Evolutionary conservation across 1,140 invertebrate genomes (phyloP).

Genomic region (Spodoptera litura): DNA sequence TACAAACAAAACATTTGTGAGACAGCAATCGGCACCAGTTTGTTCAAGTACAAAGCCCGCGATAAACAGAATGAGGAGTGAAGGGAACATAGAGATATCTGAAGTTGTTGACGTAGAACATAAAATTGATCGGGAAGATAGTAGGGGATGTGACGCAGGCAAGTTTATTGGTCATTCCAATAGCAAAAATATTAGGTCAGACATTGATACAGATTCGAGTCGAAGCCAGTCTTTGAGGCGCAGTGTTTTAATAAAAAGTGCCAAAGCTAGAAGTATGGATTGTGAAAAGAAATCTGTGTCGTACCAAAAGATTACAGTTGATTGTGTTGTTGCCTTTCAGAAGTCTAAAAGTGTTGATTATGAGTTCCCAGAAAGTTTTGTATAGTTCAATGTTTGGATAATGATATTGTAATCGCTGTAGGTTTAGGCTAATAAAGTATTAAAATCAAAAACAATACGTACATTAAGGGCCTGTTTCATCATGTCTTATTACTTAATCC

Average conservation of each 20-base stretch:
- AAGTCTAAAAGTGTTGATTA: conserved; percentile 79
- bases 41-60: conserved; percentile 67
- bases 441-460: background rate
- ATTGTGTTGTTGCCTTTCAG: conserved; percentile 74
- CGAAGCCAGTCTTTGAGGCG: conserved; percentile 77
- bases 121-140: conserved; percentile 53
- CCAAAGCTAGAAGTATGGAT: conserved; percentile 80
- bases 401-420: background rate
- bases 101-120: conserved; percentile 62
- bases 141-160: conserved; percentile 52
- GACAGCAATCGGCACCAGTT: conserved; percentile 80
- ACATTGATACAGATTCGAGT: conserved; percentile 67
- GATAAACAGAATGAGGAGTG: conserved; percentile 75
- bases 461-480: no score
- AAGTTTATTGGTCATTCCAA: conserved; percentile 73
- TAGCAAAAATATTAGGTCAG: conserved; percentile 65
- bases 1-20: conserved; percentile 70
- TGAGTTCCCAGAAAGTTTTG: conserved; percentile 80
- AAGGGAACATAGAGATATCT: conserved; percentile 75
- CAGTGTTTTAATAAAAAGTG: conserved; percentile 83
- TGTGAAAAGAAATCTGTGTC: conserved; percentile 71
- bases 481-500: no score
- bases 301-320: conserved; percentile 76
- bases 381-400: conserved; percentile 57
- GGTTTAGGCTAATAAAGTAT: background rate